Evolutionary conservation across 2,797 vertebrate species (phyloP).

Genomic region (Scomberomorus guttatus): DNA sequence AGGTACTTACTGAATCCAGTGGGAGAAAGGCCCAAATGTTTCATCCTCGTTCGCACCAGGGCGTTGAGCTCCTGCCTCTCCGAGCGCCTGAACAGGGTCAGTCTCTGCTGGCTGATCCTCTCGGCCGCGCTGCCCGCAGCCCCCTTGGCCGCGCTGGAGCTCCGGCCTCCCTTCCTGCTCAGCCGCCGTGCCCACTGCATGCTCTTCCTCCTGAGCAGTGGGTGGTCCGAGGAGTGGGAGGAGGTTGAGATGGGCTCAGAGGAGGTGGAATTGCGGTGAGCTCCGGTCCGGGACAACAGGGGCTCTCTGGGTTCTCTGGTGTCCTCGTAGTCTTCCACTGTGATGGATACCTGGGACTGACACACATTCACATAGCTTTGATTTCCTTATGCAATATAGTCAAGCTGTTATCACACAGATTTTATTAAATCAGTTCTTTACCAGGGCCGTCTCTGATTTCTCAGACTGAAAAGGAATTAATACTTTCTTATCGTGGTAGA

Average conservation of each 20-base stretch:
- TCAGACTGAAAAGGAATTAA: slow-evolving; percentile 17
- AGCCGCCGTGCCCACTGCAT: slow-evolving; percentile 91
- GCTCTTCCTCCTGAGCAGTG: slow-evolving; percentile 89
- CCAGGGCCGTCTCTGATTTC: neutral
- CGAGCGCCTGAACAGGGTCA: slow-evolving; percentile 88
- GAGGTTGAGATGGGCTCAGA: slow-evolving; percentile 85
- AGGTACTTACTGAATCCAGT: slow-evolving; percentile 87
- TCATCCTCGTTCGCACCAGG: slow-evolving; percentile 89
- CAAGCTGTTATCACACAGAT: neutral
- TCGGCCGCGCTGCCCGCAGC: slow-evolving; percentile 86
- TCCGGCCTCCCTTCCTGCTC: slow-evolving; percentile 87
- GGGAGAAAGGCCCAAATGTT: slow-evolving; percentile 89
- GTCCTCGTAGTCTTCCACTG: slow-evolving; percentile 90
- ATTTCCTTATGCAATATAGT: slow-evolving; percentile 15
- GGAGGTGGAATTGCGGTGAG: slow-evolving; percentile 89
- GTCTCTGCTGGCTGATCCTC: slow-evolving; percentile 89
- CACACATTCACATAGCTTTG: slow-evolving; percentile 19
- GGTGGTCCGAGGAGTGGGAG: slow-evolving; percentile 87
- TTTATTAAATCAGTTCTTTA: slow-evolving; percentile 31
- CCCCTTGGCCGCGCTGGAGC: slow-evolving; percentile 82
- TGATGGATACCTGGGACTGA: slow-evolving; percentile 90
- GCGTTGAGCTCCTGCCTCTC: slow-evolving; percentile 90
- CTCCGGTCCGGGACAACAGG: slow-evolving; percentile 80
- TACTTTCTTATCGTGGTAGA: slow-evolving; percentile 16
- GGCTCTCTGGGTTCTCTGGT: slow-evolving; percentile 87